Evolutionary conservation across 2,797 vertebrate genomes (phyloP), one percentile per base, ranked within the genome.

Genomic region (Tarsius wallacei): DNA sequence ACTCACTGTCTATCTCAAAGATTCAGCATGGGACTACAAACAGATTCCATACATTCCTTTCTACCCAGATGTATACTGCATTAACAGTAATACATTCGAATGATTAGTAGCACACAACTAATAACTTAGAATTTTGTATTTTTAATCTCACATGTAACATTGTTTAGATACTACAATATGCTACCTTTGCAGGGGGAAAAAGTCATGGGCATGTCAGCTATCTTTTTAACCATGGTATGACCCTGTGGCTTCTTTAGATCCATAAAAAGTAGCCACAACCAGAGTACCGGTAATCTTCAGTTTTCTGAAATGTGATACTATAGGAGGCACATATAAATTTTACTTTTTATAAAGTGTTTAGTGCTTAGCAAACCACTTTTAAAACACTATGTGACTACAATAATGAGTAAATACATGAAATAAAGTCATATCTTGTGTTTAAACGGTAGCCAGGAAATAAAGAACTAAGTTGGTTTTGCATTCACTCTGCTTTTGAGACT

Each of bases 381-480:
- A 71, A 96, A 89, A 83, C 53, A 71, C 28, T 71, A 12, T 19
- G 47, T 47, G 28, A 31, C 66, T 85, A 59, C 12, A 94, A 15
- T 68, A 64, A 87, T 91, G 59, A 84, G 15, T 82, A 87, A 90
- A 91, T 90, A 90, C 1, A 24, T 2, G n/a, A 94, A 42, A 93
- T 28, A 77, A 96, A 81, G 22, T 51, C 66, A 21, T 47, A 0
- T 78, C 76, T 93, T 80, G 16, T 22, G 5, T 96, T 96, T 84
- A 78, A 87, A 61, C 0, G 36, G 57, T 6, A 51, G 36, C 22
- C 53, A 81, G 22, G 7, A 78, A 9, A 5, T 12, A 57, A 74
- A 76, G 82, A 73, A 63, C 49, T 17, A 24, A 47, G 73, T 49
- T 76, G 3, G 7, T 21, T 97, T 97, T 80, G 33, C 31, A 1